Percentiles rank a stretch among this genome's conserved stretches.
Evolutionary conservation across 2,797 vertebrate species (phyloP).

Genomic region (Alca torda): DNA sequence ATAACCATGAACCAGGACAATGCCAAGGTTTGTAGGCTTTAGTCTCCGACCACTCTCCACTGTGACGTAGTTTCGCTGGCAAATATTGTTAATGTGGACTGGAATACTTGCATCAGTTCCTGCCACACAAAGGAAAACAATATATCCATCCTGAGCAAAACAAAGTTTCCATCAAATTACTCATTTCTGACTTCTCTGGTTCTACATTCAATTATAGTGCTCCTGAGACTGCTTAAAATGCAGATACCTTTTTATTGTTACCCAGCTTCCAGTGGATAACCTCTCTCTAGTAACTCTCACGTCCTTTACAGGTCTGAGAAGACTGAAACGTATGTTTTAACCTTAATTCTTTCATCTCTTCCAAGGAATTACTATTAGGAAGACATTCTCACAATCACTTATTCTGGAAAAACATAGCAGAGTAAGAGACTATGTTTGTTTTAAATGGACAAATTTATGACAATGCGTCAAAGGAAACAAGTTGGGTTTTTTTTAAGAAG

Average conservation of each 20-base stretch:
- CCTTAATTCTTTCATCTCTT: neutral
- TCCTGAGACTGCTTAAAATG: neutral
- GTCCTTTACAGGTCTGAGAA: neutral
- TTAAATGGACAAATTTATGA: neutral
- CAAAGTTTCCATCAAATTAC: neutral
- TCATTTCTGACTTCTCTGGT: neutral
- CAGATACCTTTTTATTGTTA: neutral
- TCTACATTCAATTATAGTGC: neutral
- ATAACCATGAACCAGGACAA: constrained; percentile 97
- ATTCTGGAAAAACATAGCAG: neutral
- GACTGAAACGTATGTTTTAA: neutral
- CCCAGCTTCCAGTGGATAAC: neutral
- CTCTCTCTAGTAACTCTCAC: neutral
- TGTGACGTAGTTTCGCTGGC: constrained; percentile 95
- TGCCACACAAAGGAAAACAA: constrained; percentile 58
- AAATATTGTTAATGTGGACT: constrained; percentile 98
- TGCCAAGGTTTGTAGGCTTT: constrained; percentile 94
- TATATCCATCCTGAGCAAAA: neutral
- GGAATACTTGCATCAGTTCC: constrained; percentile 98
- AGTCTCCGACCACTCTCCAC: constrained; percentile 93
- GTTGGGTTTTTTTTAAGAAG: too few species aligned
- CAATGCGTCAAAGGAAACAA: neutral
- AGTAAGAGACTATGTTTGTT: neutral
- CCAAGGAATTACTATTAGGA: neutral
- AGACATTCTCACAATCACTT: neutral